These are phyloP conservation scores for Herpetotheres cachinnans DNA, from an alignment of 2,113 vertebrate species.

Conservation along the genomic window DNA sequence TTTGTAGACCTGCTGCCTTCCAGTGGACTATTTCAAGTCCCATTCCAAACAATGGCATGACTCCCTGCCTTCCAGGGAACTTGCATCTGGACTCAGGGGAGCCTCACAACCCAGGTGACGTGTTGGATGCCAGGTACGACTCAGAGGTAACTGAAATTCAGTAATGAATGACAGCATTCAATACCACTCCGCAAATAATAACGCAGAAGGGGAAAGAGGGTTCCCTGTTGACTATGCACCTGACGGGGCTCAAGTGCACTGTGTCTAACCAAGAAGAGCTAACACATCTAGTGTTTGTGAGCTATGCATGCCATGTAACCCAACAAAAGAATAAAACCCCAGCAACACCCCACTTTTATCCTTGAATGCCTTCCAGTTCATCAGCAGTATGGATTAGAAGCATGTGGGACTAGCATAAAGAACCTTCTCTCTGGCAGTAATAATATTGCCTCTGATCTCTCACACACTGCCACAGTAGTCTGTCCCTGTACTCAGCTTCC, in stretches of 20 bases:
- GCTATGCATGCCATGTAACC: background rate
- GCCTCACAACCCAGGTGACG: background rate
- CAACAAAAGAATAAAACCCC: background rate
- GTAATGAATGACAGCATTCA: background rate
- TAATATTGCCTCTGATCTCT: background rate
- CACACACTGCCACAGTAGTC: background rate
- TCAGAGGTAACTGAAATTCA: background rate
- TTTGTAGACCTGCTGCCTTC: background rate
- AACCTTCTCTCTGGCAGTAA: background rate
- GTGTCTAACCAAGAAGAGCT: background rate
- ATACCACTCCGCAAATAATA: background rate
- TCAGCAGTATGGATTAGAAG: background rate
- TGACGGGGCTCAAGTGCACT: background rate
- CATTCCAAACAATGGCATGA: background rate
- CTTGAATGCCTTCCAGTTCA: background rate
- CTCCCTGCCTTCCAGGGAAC: background rate
- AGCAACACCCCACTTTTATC: background rate
- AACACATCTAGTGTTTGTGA: background rate
- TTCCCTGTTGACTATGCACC: background rate
- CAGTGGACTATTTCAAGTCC: background rate
- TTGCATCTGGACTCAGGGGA: background rate
- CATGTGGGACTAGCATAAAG: background rate
- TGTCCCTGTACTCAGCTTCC: background rate
- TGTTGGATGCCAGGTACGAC: accelerated
- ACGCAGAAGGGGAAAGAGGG: background rate